Conservation (phyloP, 2,888 invertebrate species). For the Cerceris rybyensis region DNA sequence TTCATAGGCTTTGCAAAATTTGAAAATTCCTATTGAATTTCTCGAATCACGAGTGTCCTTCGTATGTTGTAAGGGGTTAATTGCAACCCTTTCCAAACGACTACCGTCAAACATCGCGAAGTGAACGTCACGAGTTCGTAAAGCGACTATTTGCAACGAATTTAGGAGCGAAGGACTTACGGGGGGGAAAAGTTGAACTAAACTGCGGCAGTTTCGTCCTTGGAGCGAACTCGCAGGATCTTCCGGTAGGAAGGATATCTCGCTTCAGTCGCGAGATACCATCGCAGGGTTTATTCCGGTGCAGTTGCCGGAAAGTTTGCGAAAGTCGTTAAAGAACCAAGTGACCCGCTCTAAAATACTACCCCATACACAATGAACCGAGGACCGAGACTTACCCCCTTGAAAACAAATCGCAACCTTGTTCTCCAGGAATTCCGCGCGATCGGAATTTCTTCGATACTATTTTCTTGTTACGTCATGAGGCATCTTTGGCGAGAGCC, state of each 20-base stretch:
- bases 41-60: too few relatives aligned
- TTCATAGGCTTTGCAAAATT: too few relatives aligned
- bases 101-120: not conserved
- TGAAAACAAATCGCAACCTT: not conserved
- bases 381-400: constrained; percentile 7
- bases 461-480: too few relatives aligned
- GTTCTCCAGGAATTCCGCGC: not conserved
- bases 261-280: constrained; percentile 26
- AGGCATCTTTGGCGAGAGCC: not conserved
- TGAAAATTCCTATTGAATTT: too few relatives aligned
- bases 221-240: not conserved
- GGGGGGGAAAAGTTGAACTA: constrained; percentile 11
- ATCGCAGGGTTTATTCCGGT: constrained; percentile 28
- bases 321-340: constrained; percentile 59
- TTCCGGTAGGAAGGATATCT: constrained; percentile 12
- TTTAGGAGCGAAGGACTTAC: constrained; percentile 12
- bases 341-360: constrained; percentile 53
- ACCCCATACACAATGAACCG: constrained; percentile 19
- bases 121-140: not conserved
- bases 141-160: not conserved
- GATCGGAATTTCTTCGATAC: too few relatives aligned
- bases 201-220: constrained; percentile 20
- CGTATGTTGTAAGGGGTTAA: too few relatives aligned
- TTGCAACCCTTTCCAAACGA: too few relatives aligned
- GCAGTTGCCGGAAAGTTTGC: constrained; percentile 43